Evolutionary conservation across 2,888 invertebrate species (phyloP), one percentile per base, ranked within the genome.

Genomic region (Chirona hameri): DNA sequence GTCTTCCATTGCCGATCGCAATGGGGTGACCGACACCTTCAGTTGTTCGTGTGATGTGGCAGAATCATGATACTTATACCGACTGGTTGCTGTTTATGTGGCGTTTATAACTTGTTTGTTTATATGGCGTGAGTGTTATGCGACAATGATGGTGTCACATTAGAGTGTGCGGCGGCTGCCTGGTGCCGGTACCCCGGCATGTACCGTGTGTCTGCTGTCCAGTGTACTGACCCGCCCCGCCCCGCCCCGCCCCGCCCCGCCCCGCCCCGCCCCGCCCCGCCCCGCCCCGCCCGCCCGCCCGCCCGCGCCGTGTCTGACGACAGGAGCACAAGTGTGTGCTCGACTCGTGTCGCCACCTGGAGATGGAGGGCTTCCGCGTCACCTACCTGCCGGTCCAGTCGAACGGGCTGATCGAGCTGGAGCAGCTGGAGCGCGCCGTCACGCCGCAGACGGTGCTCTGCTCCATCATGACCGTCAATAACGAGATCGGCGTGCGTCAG

Each of bases 321-420:
- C 87, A 97, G 96, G 99, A 99, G 89, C 99, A 99, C 89, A 99
- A 99, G 89, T 99, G 99, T 90, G 99, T 99, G 24, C 89, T 99
- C 86, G 99, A 99, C 90, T 99, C 99, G 0, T 99, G 99, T 87
- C 92, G 99, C 85, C 94, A 94, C 24, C 89, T 99, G 84, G 97
- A 99, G 90, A 93, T 93, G 24, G 98, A 99, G 90, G 99, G 98
- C 12, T 99, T 96, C 87, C 92, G 92, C 86, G 93, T 99, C 0
- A 99, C 99, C 10, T 99, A 99, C 89, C 89, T 99, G 83, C 97
- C 99, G 29, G 99, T 99, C 0, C 90, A 93, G 86, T 86, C 90
- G 83, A 97, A 96, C 90, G 91, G 91, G 21, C 91, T 98, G 39
- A 92, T 99, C 85, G 92, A 93, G 86, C 86, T 99, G 85, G 90